Conservation (phyloP, 2,888 invertebrate species). For the Meloe dianella region DNA sequence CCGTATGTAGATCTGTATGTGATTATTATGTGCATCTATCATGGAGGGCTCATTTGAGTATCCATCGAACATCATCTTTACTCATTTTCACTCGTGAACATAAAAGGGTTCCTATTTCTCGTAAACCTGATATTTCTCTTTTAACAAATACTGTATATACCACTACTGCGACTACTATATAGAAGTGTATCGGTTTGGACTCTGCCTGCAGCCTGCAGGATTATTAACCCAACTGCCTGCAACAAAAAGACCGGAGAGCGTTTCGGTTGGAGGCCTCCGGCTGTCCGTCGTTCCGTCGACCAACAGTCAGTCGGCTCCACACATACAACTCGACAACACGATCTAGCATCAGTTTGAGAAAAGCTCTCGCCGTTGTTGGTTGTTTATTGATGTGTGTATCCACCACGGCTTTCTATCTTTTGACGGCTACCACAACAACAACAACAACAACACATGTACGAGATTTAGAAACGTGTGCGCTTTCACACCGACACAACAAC, state of each 20-base stretch:
- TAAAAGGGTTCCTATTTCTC: constrained; percentile 53
- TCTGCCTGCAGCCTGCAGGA: constrained; percentile 50
- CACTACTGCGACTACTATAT: constrained; percentile 18
- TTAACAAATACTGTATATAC: constrained; percentile 1
- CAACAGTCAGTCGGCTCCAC: constrained; percentile 40
- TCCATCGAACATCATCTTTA: neutral
- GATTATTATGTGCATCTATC: neutral
- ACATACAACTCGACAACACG: constrained; percentile 4
- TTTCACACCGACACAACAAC: constrained; percentile 8
- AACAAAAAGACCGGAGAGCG: constrained; percentile 51
- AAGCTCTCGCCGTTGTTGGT: constrained; percentile 32
- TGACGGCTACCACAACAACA: constrained; percentile 14
- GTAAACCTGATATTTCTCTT: constrained; percentile 48
- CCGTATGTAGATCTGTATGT: neutral
- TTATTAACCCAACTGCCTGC: constrained; percentile 55
- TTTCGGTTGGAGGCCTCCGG: constrained; percentile 50
- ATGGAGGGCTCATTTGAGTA: neutral
- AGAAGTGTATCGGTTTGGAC: constrained; percentile 47
- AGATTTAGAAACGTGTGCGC: constrained; percentile 32
- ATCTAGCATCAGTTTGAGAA: constrained; percentile 40
- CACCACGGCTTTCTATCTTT: neutral
- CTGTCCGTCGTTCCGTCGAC: constrained; percentile 44
- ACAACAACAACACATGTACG: no score
- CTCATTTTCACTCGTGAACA: constrained; percentile 38
- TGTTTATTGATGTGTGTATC: constrained; percentile 25